Conservation (phyloP, 2,113 vertebrate species). For the human region GRCh38 chr13:98782501-98783000, state of each 20-base stretch:
- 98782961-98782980: background rate
- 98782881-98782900: background rate
- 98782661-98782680: background rate
- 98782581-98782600: background rate
- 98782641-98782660: background rate
- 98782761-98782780: too few relatives aligned
- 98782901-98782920: background rate
- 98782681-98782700: background rate
- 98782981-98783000: background rate
- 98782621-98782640: background rate
- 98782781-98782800: background rate
- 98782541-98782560: background rate
- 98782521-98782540: background rate
- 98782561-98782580: background rate
- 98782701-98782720: background rate
- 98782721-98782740: background rate
- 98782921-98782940: background rate
- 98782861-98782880: background rate
- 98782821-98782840: fast-evolving
- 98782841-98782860: background rate
- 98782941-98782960: background rate
- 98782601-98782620: background rate
- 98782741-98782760: fast-evolving
- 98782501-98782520: background rate
- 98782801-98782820: background rate